Percentiles rank a stretch among this genome's conserved stretches.
Evolutionary conservation across 2,797 vertebrate genomes (phyloP).

Genomic region (Enteromius anoplus): DNA sequence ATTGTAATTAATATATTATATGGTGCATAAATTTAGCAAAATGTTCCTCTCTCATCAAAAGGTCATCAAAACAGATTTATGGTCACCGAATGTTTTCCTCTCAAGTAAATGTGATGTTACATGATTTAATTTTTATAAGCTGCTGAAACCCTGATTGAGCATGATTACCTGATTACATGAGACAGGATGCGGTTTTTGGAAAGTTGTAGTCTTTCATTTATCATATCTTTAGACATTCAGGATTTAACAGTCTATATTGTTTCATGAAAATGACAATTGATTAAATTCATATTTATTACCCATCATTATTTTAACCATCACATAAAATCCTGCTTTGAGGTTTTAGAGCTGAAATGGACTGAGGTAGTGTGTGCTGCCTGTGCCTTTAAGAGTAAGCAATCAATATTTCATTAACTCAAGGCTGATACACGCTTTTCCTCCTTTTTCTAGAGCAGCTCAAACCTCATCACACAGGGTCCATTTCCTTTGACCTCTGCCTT

Average conservation of each 20-base stretch:
- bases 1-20: too few species aligned
- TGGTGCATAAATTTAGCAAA: too few species aligned
- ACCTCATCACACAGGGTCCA: conserved; percentile 37
- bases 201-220: not conserved
- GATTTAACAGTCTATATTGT: not conserved
- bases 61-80: too few species aligned
- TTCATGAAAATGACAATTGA: not conserved
- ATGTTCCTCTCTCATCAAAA: too few species aligned
- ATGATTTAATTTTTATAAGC: too few species aligned
- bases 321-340: conserved; percentile 10
- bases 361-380: conserved; percentile 6
- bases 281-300: not conserved
- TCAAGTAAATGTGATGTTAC: not conserved
- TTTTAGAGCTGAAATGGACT: not conserved
- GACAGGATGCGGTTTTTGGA: not conserved
- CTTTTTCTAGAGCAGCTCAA: conserved; percentile 39
- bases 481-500: conserved; percentile 28
- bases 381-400: conserved; percentile 54
- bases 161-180: not conserved
- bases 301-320: not conserved
- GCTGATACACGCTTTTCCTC: conserved; percentile 26
- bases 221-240: not conserved
- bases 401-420: conserved; percentile 69
- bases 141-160: not conserved
- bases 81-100: not conserved